Conservation (phyloP, 2,113 vertebrate species). For the Crotalus tigris region DNA sequence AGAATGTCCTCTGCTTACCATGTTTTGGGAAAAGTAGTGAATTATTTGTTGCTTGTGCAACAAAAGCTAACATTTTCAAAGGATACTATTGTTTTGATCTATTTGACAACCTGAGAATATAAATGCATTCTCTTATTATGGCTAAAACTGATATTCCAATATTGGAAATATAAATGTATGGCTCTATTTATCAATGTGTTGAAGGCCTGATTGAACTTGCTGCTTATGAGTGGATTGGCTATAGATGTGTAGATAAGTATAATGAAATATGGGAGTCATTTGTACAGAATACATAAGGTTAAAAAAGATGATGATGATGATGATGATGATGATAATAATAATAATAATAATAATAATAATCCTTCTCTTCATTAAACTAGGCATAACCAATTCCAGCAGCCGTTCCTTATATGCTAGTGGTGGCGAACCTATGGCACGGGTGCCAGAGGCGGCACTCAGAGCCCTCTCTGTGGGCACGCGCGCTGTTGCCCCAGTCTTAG, state of each 20-base stretch:
- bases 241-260: not conserved
- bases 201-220: not conserved
- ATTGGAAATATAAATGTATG: not conserved
- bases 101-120: not conserved
- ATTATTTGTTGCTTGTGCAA: not conserved
- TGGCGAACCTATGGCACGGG: no score
- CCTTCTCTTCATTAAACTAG: no score
- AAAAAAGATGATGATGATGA: not conserved
- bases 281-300: not conserved
- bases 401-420: no score
- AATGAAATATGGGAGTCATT: not conserved
- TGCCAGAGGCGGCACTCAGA: no score
- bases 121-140: not conserved
- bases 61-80: not conserved
- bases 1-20: not conserved
- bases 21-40: not conserved
- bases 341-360: no score
- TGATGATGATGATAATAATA: no score
- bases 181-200: not conserved
- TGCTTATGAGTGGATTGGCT: not conserved
- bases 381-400: no score
- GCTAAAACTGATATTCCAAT: not conserved
- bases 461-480: no score
- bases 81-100: not conserved
- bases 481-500: no score